These are phyloP conservation scores for Polymixis flavicincta DNA, from an alignment of 2,888 invertebrate species.

Conservation along the genomic window DNA sequence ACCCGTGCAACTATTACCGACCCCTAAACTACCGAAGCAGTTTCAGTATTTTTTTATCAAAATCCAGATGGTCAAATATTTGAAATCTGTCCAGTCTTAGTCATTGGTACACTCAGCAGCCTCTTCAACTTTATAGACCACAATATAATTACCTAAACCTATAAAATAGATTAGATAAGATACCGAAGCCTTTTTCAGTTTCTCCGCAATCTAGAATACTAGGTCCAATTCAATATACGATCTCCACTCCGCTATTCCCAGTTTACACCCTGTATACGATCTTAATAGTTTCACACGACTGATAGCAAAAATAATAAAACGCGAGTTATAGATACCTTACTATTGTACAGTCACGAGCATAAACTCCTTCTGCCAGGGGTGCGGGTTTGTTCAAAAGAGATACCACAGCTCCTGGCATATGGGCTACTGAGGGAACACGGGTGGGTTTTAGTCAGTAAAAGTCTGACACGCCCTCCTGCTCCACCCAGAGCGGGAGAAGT, in stretches of 20 bases:
- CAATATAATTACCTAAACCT: not conserved
- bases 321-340: not conserved
- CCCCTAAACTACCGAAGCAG: not conserved
- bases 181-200: constrained; percentile 16
- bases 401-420: too few species aligned
- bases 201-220: constrained; percentile 17
- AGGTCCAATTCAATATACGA: constrained; percentile 10
- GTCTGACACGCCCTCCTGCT: too few species aligned
- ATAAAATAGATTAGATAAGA: constrained; percentile 25
- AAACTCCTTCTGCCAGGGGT: too few species aligned
- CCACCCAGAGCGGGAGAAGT: too few species aligned
- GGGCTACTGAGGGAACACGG: too few species aligned
- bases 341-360: not conserved
- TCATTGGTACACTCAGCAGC: not conserved
- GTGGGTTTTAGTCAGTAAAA: too few species aligned
- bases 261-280: constrained; percentile 1
- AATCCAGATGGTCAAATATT: not conserved
- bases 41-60: not conserved
- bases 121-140: not conserved
- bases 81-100: constrained; percentile 2
- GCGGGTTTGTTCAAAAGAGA: too few species aligned
- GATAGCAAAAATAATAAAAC: constrained; percentile 9
- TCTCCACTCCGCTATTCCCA: not conserved
- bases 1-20: too few species aligned
- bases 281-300: constrained; percentile 27